Conservation (phyloP, 2,888 invertebrate species). For the Diarsia brunnea region DNA sequence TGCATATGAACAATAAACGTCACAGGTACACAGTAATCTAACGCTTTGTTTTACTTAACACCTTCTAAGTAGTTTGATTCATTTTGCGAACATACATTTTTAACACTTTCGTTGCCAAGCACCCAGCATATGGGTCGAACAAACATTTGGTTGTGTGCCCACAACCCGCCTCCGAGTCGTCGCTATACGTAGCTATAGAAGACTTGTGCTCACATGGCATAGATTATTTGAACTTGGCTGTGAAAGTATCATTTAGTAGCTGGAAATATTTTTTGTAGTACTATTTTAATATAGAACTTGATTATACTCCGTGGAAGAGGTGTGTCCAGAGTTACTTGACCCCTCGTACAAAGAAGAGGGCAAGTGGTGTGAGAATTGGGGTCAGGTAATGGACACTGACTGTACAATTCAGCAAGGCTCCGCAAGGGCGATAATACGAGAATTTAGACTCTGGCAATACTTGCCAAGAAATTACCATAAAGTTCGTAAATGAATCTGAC, state of each 20-base stretch:
- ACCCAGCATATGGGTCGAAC: too few species aligned
- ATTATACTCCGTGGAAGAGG: background rate
- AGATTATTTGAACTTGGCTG: too few species aligned
- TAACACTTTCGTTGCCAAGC: background rate
- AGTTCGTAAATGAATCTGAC: conserved; percentile 40
- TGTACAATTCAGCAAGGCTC: too few species aligned
- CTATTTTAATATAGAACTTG: background rate
- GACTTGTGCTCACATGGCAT: too few species aligned
- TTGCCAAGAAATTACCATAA: background rate
- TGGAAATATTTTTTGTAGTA: background rate
- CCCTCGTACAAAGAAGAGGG: too few species aligned
- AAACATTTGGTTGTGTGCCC: too few species aligned
- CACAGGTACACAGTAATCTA: conserved; percentile 60
- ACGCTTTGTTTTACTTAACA: conserved; percentile 70
- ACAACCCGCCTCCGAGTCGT: too few species aligned
- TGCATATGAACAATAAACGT: conserved; percentile 65
- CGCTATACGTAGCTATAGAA: too few species aligned
- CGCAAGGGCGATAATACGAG: too few species aligned
- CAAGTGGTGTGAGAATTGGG: too few species aligned
- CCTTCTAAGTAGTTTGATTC: conserved; percentile 60
- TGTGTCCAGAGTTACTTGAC: too few species aligned
- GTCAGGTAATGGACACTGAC: too few species aligned
- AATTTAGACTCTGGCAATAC: background rate
- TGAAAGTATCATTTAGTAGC: background rate
- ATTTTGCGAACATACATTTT: conserved; percentile 51